Evolutionary conservation across 2,797 vertebrate genomes (phyloP), one percentile per base, ranked within the genome.

Genomic region (Aulostomus chinensis): DNA sequence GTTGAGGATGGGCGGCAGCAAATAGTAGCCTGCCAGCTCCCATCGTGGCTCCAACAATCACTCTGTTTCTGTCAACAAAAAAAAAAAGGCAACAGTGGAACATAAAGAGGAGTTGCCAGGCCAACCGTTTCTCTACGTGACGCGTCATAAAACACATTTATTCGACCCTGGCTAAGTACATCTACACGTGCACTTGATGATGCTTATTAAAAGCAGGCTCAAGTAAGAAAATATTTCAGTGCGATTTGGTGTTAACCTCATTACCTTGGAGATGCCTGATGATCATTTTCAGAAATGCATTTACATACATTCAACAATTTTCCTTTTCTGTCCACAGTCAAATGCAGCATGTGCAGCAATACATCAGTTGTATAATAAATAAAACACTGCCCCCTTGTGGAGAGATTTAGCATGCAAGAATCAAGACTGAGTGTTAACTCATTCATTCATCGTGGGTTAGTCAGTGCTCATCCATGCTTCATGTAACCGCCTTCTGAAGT

Each of bases 401-500:
- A 69, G 14, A 60, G 34, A 57, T 20, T 14, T 12, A 48, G 71
- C 74, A 83, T 79, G 76, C 79, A 81, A 73, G 68, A 33, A 35
- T 16, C 24, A 36, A 35, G 29, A 59, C 38, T 21, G 37, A 58
- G 58, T 55, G 48, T 52, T 28, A 13, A 21, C 34, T n/a, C 63
- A 72, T 39, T 53, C 32, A 73, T 4, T 39, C 5, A 50, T 26
- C 50, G 37, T 49, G 54, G 32, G n/a, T 31, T 18, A 9, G n/a
- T n/a, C n/a, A 48, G 39, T 60, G 30, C 49, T 32, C 55, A 16
- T 37, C 52, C 86, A 70, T 89, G 88, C 80, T 63, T 73, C n/a
- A n/a, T n/a, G n/a, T 37, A 36, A 53, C 34, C 57, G 68, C 73
- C 79, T 83, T 89, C 86, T 85, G 85, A 86, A 85, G 74, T 72